Base-by-base conservation (phyloP, 2,888 invertebrate species). In the Erynnis tages region DNA sequence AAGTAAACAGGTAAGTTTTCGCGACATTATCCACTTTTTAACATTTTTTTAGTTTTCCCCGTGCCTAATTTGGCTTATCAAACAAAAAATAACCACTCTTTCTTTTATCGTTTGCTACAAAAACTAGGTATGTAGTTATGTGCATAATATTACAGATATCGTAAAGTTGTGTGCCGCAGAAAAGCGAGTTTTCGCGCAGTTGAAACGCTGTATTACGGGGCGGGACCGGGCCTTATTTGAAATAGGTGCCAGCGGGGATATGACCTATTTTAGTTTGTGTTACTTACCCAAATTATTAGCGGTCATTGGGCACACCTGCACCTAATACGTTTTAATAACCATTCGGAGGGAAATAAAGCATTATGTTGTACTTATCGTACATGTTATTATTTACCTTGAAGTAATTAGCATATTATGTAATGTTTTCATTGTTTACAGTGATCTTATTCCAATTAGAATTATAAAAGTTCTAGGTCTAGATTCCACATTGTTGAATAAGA, bases 1-100 rank as follows among this genome's bases (percentile, higher is more conserved):
- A 82, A 88, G 82, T 83, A 91, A 91, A 85, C 91, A 91, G 88
- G 89, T 88, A 86, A 66, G 58, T 66, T 73, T 68, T 62, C 61
- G 65, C 54, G 65, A 66, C 61, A 57, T 66, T 67, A 72, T 70
- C 71, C 61, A 63, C 66, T 73, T 75, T 70, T 62, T 59, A 41
- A 38, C 54, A 53, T 55, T 58, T 66, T 68, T 68, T 60, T 54
- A 52, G 48, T 56, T 63, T 38, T 41, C 63, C 34, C 55, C 45
- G 25, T 1, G 2, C 30, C 40, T 50, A 56, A 53, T 19, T 47
- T 53, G 5, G 10, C 14, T 10, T 14, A 7, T 23, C 2, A n/a
- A 7, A 23, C 0, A 16, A 3, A 16, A 34, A 46, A 17, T 14
- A 0, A 13, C 2, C 8, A 4, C 2, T 13, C 1, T 5, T 35